Percentiles rank a stretch among this genome's conserved stretches.
Evolutionary conservation across 1,140 invertebrate genomes (phyloP).

Genomic region (Leptinotarsa defecta): DNA sequence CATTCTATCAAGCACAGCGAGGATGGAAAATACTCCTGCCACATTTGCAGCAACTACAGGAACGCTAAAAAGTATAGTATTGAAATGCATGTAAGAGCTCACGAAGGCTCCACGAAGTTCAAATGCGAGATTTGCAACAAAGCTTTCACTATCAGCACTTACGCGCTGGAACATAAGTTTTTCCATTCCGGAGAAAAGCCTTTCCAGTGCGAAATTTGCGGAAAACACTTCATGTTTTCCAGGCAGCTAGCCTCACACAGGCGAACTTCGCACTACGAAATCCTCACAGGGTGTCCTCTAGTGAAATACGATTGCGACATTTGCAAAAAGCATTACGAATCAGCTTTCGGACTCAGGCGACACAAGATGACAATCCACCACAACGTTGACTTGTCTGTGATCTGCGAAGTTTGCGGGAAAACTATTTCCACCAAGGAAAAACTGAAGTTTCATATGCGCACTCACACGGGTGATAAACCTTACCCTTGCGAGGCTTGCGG

Average conservation of each 20-base stretch:
- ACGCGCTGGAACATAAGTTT: slow-evolving; percentile 54
- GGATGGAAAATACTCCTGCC: slow-evolving; percentile 53
- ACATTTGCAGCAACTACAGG: slow-evolving; percentile 55
- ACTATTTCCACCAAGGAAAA: slow-evolving; percentile 50
- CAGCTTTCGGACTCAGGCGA: slow-evolving; percentile 4
- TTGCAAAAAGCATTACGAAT: slow-evolving; percentile 50
- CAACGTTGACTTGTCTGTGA: slow-evolving; percentile 50
- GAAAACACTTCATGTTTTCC: slow-evolving; percentile 56
- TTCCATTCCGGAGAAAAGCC: slow-evolving; percentile 65
- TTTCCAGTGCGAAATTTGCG: slow-evolving; percentile 67
- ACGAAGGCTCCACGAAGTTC: slow-evolving; percentile 58
- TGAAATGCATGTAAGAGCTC: slow-evolving; percentile 51
- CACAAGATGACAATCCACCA: slow-evolving; percentile 25
- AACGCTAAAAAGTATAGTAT: slow-evolving; percentile 56
- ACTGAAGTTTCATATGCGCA: slow-evolving; percentile 57
- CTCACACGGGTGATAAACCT: slow-evolving; percentile 63
- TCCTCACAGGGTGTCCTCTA: slow-evolving; percentile 32
- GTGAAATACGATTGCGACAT: slow-evolving; percentile 45
- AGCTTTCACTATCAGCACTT: slow-evolving; percentile 59
- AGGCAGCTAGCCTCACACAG: slow-evolving; percentile 51
- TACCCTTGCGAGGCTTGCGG: slow-evolving; percentile 60
- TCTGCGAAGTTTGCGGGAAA: slow-evolving; percentile 56
- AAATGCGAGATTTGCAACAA: slow-evolving; percentile 60
- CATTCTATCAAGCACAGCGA: slow-evolving; percentile 50
- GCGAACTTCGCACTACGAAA: slow-evolving; percentile 49